Evolutionary conservation across 2,888 invertebrate genomes (phyloP).

Genomic region (Pandemis corylana): DNA sequence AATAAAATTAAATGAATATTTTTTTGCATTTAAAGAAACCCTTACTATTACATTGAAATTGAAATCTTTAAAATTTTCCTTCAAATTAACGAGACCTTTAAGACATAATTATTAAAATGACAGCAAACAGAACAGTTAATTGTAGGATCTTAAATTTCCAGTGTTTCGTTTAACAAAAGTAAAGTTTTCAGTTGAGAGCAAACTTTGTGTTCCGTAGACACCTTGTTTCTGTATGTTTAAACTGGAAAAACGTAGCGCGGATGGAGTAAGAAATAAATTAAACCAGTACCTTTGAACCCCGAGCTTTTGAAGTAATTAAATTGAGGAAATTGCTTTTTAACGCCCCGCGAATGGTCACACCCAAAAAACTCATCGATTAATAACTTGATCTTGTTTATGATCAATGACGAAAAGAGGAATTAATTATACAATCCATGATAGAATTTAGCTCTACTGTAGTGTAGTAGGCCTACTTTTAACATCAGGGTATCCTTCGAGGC

Average conservation of each 20-base stretch:
- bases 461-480: too few relatives aligned
- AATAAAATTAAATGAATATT: too few relatives aligned
- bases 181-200: neutral
- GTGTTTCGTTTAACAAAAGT: constrained; percentile 7
- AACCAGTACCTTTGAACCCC: constrained; percentile 3
- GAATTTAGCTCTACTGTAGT: too few relatives aligned
- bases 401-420: too few relatives aligned
- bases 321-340: neutral
- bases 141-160: neutral
- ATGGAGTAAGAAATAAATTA: constrained; percentile 3
- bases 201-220: constrained; percentile 8
- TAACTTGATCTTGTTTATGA: neutral
- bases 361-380: constrained; percentile 1
- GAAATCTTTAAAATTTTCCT: neutral
- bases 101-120: constrained; percentile 10
- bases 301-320: constrained; percentile 3
- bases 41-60: too few relatives aligned
- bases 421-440: too few relatives aligned
- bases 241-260: neutral
- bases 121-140: constrained; percentile 5
- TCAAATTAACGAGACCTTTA: neutral
- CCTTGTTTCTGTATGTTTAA: constrained; percentile 1
- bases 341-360: neutral
- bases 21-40: too few relatives aligned
- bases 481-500: too few relatives aligned